Evolutionary conservation across 2,797 vertebrate genomes (phyloP), one percentile per base, ranked within the genome.

Genomic region (Setipinna tenuifilis): DNA sequence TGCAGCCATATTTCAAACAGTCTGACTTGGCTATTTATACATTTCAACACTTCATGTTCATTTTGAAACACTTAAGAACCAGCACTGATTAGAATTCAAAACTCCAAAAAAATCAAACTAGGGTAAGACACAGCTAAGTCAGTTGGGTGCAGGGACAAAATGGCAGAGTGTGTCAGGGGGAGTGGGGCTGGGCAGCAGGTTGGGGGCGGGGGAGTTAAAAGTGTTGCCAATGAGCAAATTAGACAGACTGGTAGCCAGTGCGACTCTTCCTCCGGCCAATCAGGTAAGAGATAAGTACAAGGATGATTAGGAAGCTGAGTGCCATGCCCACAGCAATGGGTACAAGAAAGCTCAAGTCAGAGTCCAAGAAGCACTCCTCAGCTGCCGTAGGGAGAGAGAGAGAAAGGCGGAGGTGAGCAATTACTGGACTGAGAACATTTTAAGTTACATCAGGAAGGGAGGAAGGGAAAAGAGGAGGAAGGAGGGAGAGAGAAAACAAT

Each of bases 341-440:
- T 93, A 99, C 98, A 95, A 99, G 96, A 97, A 98, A 98, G 96
- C 96, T 99, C 95, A 99, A 96, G 95, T 99, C 97, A 97, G 97
- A 96, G 94, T 98, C 97, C 96, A 96, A 96, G 96, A 97, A 95
- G 95, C 98, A 99, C 94, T 99, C 98, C 95, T 98, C 97, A 87
- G 97, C 98, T 99, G 96, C 95, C 93, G 93, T 93, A 91, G 92
- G 90, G 90, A 91, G 58, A 58, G 41, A 65, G 80, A 61, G n/a
- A 91, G 82, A 91, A 59, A 88, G 71, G 71, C 19, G 87, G 41
- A 80, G 83, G 88, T 94, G 92, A 94, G 90, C 88, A 83, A 81
- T 83, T 78, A 86, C 0, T 23, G 21, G 68, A 78, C 35, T 58
- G 5, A 87, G 23, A 23, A 9, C 44, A n/a, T 71, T 61, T 54